Percentiles rank a stretch among this genome's conserved stretches.
Evolutionary conservation across 2,113 vertebrate genomes (phyloP).

Genomic region (Aramus guarauna): DNA sequence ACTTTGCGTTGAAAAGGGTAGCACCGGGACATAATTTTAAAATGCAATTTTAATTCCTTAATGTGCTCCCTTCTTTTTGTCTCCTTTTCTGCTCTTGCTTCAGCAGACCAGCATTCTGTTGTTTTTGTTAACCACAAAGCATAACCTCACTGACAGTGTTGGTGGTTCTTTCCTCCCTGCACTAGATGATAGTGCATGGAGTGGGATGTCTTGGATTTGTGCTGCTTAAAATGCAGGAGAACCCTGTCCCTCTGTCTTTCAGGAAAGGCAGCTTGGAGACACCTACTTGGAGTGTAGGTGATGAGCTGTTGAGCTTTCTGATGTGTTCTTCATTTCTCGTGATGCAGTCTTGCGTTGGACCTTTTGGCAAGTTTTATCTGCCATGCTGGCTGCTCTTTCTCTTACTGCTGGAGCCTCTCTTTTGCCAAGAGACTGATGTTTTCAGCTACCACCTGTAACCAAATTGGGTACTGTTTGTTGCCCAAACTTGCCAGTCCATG

Average conservation of each 20-base stretch:
- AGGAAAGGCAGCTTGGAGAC: not conserved
- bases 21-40: not conserved
- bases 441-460: not conserved
- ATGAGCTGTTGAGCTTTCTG: not conserved
- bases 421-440: accelerated
- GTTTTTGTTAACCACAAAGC: not conserved
- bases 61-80: not conserved
- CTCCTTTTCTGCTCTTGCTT: not conserved
- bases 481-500: not conserved
- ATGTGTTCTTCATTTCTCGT: not conserved
- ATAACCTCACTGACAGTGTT: accelerated
- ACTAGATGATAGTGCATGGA: not conserved
- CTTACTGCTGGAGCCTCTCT: not conserved
- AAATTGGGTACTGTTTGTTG: no score
- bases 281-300: no score
- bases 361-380: not conserved
- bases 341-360: not conserved
- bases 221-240: not conserved
- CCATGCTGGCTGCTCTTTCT: not conserved
- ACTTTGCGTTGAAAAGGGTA: not conserved
- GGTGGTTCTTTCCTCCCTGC: not conserved
- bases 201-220: not conserved
- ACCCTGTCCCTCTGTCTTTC: not conserved
- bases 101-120: not conserved
- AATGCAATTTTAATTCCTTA: not conserved